These are phyloP conservation scores for Intellagama lesueurii DNA, from an alignment of 2,797 vertebrate genomes.

Conservation along the genomic window DNA sequence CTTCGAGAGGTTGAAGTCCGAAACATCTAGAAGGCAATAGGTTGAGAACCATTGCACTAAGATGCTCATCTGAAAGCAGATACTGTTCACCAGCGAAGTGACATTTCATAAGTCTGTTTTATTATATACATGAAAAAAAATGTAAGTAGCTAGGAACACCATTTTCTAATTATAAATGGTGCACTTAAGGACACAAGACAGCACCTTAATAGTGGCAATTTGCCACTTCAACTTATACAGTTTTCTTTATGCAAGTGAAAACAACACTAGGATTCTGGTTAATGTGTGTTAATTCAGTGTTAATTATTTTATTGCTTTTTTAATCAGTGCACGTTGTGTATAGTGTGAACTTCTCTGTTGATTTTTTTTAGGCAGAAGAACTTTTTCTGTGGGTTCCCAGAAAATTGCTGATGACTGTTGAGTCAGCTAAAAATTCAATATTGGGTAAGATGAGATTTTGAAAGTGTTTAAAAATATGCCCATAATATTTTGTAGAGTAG, in stretches of 20 bases:
- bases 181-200: no score
- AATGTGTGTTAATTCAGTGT: not conserved
- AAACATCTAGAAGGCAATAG: not conserved
- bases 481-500: constrained; percentile 2
- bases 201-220: no score
- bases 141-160: no score
- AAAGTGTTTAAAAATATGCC: constrained; percentile 15
- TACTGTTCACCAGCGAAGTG: not conserved
- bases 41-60: not conserved
- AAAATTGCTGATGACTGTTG: constrained; percentile 96
- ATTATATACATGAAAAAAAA: not conserved
- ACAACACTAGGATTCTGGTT: no score
- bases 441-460: constrained; percentile 85
- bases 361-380: constrained; percentile 88
- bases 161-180: not conserved
- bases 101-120: not conserved
- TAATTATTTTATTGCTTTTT: no score
- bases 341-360: not conserved
- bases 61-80: not conserved
- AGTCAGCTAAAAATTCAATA: constrained; percentile 94
- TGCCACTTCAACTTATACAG: no score
- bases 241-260: no score
- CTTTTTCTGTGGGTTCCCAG: constrained; percentile 97
- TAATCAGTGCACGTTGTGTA: not conserved
- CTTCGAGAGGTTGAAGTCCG: no score